phyloP scores from a whole-genome alignment of 2,797 vertebrate genomes.

The Tokudaia tokunoshimensis region DNA sequence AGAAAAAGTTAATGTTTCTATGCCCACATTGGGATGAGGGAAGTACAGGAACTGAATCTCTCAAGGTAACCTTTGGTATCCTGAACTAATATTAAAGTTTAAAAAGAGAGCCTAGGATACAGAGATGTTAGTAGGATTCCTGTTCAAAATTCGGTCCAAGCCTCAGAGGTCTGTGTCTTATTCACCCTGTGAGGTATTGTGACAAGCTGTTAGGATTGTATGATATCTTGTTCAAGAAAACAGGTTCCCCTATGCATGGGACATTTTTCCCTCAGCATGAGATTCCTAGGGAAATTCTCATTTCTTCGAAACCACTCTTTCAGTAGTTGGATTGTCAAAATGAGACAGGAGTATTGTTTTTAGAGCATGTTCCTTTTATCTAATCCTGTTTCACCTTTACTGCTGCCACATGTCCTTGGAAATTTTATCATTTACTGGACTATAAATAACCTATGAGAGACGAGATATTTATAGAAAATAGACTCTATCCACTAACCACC shows the following conservation, averaged over 20 bases:
- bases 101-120: neutral
- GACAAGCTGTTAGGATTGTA: neutral
- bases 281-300: neutral
- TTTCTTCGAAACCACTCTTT: neutral
- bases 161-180: neutral
- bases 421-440: neutral
- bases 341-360: neutral
- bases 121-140: neutral
- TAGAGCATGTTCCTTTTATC: neutral
- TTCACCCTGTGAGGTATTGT: neutral
- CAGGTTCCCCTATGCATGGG: neutral
- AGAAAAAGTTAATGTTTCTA: neutral
- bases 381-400: neutral
- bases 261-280: neutral
- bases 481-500: neutral
- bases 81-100: neutral
- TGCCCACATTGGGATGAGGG: neutral
- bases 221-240: neutral
- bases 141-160: neutral
- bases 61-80: neutral
- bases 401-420: neutral
- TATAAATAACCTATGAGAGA: neutral
- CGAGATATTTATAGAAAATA: neutral
- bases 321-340: neutral
- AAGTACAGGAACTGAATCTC: neutral